phyloP scores from a whole-genome alignment of 2,888 invertebrate genomes.

The Ophonus ardosiacus region DNA sequence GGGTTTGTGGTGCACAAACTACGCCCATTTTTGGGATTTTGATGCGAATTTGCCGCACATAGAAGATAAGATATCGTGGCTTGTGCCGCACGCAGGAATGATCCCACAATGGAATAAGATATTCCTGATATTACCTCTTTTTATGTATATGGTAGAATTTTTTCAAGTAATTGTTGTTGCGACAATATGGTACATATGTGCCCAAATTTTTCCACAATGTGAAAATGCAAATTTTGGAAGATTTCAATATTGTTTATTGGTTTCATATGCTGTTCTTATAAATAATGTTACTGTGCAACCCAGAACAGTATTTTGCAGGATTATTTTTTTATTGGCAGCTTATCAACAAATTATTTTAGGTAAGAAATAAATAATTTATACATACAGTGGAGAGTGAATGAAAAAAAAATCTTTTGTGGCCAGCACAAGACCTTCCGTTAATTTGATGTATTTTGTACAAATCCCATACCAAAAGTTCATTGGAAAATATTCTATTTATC shows the following conservation, averaged over 20 bases:
- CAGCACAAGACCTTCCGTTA: too few species aligned
- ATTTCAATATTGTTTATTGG: not conserved
- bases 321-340: not conserved
- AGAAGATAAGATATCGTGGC: constrained; percentile 3
- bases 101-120: constrained; percentile 49
- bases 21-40: constrained; percentile 54
- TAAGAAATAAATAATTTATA: not conserved
- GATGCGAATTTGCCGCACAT: constrained; percentile 10
- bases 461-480: too few species aligned
- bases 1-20: constrained; percentile 37
- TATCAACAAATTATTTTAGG: not conserved
- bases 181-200: not conserved
- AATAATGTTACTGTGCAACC: not conserved
- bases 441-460: too few species aligned
- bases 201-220: not conserved
- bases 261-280: not conserved
- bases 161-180: not conserved
- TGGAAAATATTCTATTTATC: too few species aligned
- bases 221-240: not conserved
- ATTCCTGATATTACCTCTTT: constrained; percentile 4
- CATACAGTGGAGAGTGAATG: too few species aligned
- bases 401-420: too few species aligned
- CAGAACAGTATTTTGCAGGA: not conserved
- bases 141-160: not conserved
- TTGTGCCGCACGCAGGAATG: constrained; percentile 21